Percentiles rank a stretch among this genome's conserved stretches.
phyloP scores from a whole-genome alignment of 1,140 invertebrate genomes.

The Nebria ingens region DNA sequence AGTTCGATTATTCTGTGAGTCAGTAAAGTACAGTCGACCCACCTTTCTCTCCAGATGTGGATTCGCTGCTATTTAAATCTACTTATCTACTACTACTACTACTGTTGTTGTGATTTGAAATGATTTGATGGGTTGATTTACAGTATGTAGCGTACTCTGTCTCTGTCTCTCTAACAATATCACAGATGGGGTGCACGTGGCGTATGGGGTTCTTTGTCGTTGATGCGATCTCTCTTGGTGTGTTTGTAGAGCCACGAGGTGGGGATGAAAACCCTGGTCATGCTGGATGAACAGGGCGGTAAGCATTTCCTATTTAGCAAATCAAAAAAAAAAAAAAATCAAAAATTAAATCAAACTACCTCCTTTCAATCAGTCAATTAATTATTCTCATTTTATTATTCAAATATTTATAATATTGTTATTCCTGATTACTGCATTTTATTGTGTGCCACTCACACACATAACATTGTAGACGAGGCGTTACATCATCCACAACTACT shows the following conservation, averaged over 20 bases:
- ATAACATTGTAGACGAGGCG: not conserved
- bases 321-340: not conserved
- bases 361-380: too few relatives aligned
- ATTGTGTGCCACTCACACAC: slow-evolving; percentile 4
- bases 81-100: not conserved
- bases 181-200: slow-evolving; percentile 17
- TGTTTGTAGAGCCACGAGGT: slow-evolving; percentile 86
- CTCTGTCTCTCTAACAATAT: slow-evolving; percentile 17
- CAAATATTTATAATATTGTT: not conserved
- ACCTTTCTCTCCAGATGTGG: slow-evolving; percentile 6
- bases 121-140: slow-evolving; percentile 7
- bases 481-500: not conserved
- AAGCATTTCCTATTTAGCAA: slow-evolving; percentile 46
- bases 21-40: too few relatives aligned
- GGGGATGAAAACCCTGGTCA: slow-evolving; percentile 87
- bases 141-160: not conserved
- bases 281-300: slow-evolving; percentile 93
- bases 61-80: not conserved
- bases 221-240: slow-evolving; percentile 25
- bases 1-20: too few relatives aligned
- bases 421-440: not conserved
- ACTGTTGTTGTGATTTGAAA: not conserved
- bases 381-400: not conserved
- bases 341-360: slow-evolving; percentile 2
- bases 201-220: slow-evolving; percentile 13